Evolutionary conservation across 2,888 invertebrate species (phyloP).

Genomic region (Spilosoma lubricipeda): DNA sequence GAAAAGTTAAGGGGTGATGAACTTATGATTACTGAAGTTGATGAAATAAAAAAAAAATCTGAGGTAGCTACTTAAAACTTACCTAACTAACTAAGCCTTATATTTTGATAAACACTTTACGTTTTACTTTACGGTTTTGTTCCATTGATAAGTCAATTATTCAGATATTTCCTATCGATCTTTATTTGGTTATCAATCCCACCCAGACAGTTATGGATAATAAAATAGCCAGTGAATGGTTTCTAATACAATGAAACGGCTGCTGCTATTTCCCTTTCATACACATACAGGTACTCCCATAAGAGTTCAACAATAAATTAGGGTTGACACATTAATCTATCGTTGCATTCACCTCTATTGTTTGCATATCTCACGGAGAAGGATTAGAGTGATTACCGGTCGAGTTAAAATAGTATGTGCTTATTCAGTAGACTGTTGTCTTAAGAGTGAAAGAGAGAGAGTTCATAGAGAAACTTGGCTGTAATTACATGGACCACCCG

Average conservation of each 20-base stretch:
- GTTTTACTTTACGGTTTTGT: constrained; percentile 8
- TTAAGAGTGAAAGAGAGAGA: constrained; percentile 64
- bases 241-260: constrained; percentile 8
- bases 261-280: constrained; percentile 1
- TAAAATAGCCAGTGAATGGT: constrained; percentile 13
- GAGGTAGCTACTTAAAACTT: neutral
- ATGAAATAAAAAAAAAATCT: neutral
- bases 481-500: constrained; percentile 82
- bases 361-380: constrained; percentile 50
- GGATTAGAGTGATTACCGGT: constrained; percentile 43
- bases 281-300: constrained; percentile 17
- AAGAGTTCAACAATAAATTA: constrained; percentile 22
- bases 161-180: neutral
- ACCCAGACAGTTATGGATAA: constrained; percentile 21
- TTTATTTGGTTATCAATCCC: constrained; percentile 10
- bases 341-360: constrained; percentile 34
- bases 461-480: constrained; percentile 50
- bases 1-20: no score
- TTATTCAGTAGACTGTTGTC: constrained; percentile 29
- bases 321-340: constrained; percentile 46
- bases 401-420: constrained; percentile 44
- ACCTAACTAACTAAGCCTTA: neutral
- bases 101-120: neutral
- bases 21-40: no score
- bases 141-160: neutral